Conservation (phyloP, 2,113 vertebrate genomes). For the Pleuronectes platessa region DNA sequence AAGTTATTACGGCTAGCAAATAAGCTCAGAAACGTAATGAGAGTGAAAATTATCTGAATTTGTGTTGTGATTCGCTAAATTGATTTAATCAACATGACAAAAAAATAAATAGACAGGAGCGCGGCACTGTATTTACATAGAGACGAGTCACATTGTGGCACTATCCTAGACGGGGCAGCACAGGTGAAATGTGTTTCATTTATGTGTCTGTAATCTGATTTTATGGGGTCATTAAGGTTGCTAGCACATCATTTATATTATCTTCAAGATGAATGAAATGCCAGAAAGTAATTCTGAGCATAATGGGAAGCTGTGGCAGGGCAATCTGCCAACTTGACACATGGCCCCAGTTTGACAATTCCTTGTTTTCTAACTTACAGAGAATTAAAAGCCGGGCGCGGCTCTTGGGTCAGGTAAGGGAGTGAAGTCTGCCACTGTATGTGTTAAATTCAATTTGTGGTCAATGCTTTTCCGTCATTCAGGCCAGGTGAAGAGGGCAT, state of each 20-base stretch:
- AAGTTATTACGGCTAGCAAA: conserved; percentile 48
- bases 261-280: conserved; percentile 64
- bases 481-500: too few species aligned
- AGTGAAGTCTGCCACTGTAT: neutral
- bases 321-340: conserved; percentile 51
- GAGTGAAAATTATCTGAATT: conserved; percentile 46
- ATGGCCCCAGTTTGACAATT: conserved; percentile 7
- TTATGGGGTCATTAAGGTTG: conserved; percentile 42
- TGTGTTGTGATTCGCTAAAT: conserved; percentile 50
- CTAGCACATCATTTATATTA: conserved; percentile 56
- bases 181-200: conserved; percentile 62
- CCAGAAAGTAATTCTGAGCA: conserved; percentile 65
- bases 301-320: conserved; percentile 37
- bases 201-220: conserved; percentile 62
- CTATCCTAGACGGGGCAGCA: conserved; percentile 6
- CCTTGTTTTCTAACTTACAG: neutral
- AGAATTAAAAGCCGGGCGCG: neutral
- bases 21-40: conserved; percentile 44
- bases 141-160: conserved; percentile 54
- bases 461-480: neutral
- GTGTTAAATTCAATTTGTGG: neutral
- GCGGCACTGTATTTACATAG: conserved; percentile 62
- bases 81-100: conserved; percentile 40
- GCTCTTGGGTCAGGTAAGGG: neutral
- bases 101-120: conserved; percentile 23